These are phyloP conservation scores for Manacus vitellinus DNA, from an alignment of 2,113 vertebrate genomes.

Conservation along the genomic window DNA sequence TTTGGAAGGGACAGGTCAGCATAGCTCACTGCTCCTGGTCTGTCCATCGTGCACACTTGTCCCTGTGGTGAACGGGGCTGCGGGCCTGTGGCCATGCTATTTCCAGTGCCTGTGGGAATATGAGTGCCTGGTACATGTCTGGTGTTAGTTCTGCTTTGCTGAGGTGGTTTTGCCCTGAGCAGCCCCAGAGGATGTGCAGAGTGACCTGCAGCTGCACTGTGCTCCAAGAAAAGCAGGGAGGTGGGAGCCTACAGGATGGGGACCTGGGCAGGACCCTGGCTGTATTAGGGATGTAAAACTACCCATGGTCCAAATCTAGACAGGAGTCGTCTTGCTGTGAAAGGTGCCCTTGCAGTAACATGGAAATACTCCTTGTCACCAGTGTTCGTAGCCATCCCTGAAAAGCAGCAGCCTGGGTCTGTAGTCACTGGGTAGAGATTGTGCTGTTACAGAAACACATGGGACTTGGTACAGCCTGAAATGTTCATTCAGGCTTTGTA, in stretches of 20 bases:
- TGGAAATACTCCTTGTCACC: background rate
- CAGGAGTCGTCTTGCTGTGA: background rate
- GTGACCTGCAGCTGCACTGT: accelerated
- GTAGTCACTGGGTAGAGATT: background rate
- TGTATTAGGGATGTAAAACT: background rate
- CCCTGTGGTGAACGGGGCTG: accelerated
- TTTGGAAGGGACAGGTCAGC: background rate
- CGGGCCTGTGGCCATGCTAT: background rate
- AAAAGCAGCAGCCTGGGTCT: background rate
- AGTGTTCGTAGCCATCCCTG: background rate
- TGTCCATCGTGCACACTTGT: accelerated
- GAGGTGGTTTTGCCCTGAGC: background rate
- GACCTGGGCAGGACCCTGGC: background rate
- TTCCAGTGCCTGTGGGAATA: background rate
- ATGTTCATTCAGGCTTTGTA: background rate
- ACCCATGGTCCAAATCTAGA: background rate
- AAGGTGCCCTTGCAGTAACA: background rate
- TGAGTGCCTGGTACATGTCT: accelerated
- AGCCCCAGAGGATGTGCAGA: background rate
- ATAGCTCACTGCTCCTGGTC: background rate
- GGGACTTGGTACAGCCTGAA: accelerated
- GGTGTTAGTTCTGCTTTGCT: accelerated
- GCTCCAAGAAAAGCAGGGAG: background rate
- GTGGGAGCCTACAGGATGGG: background rate
- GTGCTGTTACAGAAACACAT: background rate